A percentile compares a stretch with the other conserved stretches of the same genome.
These are phyloP conservation scores for Protophormia terraenovae DNA, from an alignment of 2,888 invertebrate genomes.

Conservation along the genomic window DNA sequence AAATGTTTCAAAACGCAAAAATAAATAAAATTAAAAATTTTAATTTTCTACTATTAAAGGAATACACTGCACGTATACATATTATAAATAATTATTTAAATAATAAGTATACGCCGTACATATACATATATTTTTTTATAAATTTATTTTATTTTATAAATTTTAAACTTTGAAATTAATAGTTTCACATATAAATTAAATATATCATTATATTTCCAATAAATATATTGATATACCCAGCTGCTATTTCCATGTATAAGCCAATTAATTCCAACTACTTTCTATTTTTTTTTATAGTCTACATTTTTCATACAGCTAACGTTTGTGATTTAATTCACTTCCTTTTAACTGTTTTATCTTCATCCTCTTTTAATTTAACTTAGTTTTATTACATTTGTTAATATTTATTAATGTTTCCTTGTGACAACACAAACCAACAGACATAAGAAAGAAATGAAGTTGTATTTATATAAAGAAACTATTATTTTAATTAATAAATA, in stretches of 20 bases:
- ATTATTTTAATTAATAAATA: constrained; percentile 24
- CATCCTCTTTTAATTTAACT: background rate
- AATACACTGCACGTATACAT: background rate
- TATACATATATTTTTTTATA: too few species aligned
- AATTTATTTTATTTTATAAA: too few species aligned
- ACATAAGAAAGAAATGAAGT: background rate
- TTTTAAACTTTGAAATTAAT: too few species aligned
- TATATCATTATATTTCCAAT: too few species aligned
- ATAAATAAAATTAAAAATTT: too few species aligned
- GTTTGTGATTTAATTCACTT: background rate
- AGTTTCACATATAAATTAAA: too few species aligned
- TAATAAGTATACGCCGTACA: background rate
- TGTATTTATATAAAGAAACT: background rate
- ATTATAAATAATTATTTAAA: background rate
- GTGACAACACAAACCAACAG: background rate
- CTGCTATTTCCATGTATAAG: too few species aligned
- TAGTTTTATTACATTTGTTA: background rate
- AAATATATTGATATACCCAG: too few species aligned
- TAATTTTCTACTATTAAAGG: too few species aligned
- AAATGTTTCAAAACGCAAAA: too few species aligned
- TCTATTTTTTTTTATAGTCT: too few species aligned
- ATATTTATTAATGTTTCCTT: background rate
- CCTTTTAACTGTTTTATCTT: background rate
- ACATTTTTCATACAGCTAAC: too few species aligned
- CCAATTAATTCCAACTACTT: background rate